Conservation (phyloP, 2,113 vertebrate genomes). For the Crocuta crocuta region DNA sequence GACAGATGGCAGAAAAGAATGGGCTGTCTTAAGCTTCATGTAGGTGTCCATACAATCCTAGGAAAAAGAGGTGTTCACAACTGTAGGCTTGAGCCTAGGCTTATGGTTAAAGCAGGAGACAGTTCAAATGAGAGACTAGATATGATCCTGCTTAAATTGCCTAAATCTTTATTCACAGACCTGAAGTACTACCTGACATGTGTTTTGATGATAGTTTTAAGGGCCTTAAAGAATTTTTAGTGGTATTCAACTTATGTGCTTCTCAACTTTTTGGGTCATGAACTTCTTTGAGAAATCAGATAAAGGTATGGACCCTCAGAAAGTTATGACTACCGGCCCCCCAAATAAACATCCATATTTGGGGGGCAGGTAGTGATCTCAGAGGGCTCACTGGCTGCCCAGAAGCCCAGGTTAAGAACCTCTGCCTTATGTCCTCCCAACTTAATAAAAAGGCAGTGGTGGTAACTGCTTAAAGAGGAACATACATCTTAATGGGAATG, state of each 20-base stretch:
- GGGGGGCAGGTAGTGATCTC: not conserved
- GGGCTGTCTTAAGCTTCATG: slow-evolving; percentile 3
- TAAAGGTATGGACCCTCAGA: slow-evolving; percentile 7
- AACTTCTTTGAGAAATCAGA: slow-evolving; percentile 55
- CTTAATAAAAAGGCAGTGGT: slow-evolving; percentile 35
- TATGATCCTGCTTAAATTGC: not conserved
- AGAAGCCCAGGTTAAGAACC: slow-evolving; percentile 26
- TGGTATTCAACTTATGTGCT: slow-evolving; percentile 38
- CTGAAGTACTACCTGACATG: not conserved
- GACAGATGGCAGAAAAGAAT: slow-evolving; percentile 6
- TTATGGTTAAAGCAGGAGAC: slow-evolving; percentile 38
- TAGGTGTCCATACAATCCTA: not conserved
- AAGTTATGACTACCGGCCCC: not conserved
- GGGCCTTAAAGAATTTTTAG: slow-evolving; percentile 19
- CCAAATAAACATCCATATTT: not conserved
- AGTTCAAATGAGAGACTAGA: not conserved
- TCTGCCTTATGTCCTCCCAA: slow-evolving; percentile 27
- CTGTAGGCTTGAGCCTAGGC: not conserved
- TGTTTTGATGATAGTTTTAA: slow-evolving; percentile 44
- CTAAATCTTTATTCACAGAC: slow-evolving; percentile 63
- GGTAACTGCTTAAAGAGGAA: not conserved
- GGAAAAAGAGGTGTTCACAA: slow-evolving; percentile 78
- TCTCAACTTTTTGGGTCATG: slow-evolving; percentile 56
- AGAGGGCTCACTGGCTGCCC: not conserved
- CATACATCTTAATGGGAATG: not conserved